Percentiles rank a stretch among this genome's conserved stretches.
phyloP scores from a whole-genome alignment of 2,113 vertebrate genomes.

The Thinocorus orbignyianus region DNA sequence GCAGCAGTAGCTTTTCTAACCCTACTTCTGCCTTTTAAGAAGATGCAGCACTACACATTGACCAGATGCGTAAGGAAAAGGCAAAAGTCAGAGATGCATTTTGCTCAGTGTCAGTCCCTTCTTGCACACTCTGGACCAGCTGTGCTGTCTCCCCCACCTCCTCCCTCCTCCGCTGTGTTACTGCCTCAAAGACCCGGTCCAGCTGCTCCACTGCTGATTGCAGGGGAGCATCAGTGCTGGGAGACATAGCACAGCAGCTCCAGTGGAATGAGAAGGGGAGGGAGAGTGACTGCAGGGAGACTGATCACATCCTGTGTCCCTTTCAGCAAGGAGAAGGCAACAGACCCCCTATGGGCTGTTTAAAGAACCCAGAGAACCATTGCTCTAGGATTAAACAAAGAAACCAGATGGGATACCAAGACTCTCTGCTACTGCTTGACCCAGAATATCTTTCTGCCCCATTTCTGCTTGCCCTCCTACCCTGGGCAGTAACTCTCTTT shows the following conservation, averaged over 20 bases:
- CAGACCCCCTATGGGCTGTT: neutral
- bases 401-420: neutral
- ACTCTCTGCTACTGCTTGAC: neutral
- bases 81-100: neutral
- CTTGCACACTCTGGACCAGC: neutral
- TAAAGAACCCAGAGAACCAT: neutral
- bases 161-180: neutral
- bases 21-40: neutral
- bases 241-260: neutral
- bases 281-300: neutral
- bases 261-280: neutral
- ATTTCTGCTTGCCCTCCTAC: neutral
- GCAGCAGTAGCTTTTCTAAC: neutral
- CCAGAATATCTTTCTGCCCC: neutral
- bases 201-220: neutral
- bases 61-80: neutral
- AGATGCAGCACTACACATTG: neutral
- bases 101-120: neutral
- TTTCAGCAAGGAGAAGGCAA: neutral
- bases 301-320: neutral
- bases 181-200: neutral
- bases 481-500: neutral
- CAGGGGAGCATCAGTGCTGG: neutral
- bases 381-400: neutral
- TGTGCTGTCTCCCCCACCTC: neutral